A percentile compares a stretch with the other conserved stretches of the same genome.
Evolutionary conservation across 2,113 vertebrate species (phyloP).

Genomic region (Vanacampus margaritifer): DNA sequence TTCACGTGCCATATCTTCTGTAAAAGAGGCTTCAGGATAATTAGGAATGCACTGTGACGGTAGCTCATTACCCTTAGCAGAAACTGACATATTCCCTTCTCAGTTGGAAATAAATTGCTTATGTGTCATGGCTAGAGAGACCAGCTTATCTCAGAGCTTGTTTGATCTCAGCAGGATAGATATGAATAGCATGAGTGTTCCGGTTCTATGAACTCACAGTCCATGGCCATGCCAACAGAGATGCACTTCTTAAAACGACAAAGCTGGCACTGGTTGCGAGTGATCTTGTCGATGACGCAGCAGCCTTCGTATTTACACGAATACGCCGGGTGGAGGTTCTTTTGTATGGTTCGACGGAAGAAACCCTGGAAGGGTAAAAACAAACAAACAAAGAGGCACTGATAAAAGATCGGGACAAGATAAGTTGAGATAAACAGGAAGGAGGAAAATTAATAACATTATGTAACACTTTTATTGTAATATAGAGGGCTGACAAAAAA

Average conservation of each 20-base stretch:
- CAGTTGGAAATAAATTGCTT: no score
- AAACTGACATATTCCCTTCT: no score
- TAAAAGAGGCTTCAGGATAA: no score
- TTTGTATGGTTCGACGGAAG: conserved; percentile 97
- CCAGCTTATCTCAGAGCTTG: no score
- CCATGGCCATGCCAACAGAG: conserved; percentile 74
- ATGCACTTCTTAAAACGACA: conserved; percentile 98
- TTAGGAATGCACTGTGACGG: no score
- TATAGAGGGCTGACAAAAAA: not conserved
- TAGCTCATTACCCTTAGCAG: no score
- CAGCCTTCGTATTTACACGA: conserved; percentile 95
- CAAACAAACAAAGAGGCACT: not conserved
- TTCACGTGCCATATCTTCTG: no score
- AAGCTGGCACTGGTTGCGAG: conserved; percentile 97
- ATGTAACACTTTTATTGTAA: no score
- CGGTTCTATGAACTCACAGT: conserved; percentile 54
- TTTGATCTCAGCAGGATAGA: no score
- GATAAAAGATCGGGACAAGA: not conserved
- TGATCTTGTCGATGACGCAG: conserved; percentile 97
- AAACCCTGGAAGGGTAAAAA: conserved; percentile 77
- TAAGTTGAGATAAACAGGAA: not conserved
- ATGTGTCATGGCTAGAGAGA: no score
- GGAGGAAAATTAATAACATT: not conserved
- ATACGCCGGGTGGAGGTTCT: conserved; percentile 92
- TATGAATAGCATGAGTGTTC: no score